Evolutionary conservation across 30 jellyfish, hydroid and myxozoan genomes (phyloP).

Genomic region (Clytia hemisphaerica): DNA sequence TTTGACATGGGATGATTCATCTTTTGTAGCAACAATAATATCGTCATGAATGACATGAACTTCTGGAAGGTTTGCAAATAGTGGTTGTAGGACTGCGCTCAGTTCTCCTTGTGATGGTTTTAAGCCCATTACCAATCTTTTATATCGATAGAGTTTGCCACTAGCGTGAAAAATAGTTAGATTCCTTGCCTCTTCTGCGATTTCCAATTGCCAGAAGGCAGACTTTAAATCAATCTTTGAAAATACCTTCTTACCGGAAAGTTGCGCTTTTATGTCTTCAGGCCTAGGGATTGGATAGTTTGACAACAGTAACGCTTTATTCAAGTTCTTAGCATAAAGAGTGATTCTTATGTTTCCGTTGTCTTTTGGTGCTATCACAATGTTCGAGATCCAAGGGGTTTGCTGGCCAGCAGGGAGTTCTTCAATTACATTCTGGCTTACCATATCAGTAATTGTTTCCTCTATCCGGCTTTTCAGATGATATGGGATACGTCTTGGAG

Average conservation of each 20-base stretch:
- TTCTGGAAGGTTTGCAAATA: background rate
- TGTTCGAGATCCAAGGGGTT: background rate
- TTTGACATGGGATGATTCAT: background rate
- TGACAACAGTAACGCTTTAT: background rate
- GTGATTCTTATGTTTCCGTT: background rate
- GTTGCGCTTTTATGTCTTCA: background rate
- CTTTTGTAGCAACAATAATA: background rate
- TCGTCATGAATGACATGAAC: background rate
- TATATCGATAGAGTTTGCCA: too few relatives aligned
- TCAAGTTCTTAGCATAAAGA: background rate
- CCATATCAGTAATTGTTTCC: too few relatives aligned
- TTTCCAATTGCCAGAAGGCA: background rate
- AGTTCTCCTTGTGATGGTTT: background rate
- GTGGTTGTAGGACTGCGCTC: background rate
- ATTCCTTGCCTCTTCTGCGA: background rate
- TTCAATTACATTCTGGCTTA: too few relatives aligned
- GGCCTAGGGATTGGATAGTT: background rate
- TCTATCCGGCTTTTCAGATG: too few relatives aligned
- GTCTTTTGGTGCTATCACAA: background rate
- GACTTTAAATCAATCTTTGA: background rate
- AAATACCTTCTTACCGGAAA: background rate
- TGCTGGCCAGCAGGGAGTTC: background rate
- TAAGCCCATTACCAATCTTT: background rate
- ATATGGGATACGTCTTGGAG: too few relatives aligned
- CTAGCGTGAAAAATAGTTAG: background rate